Percentiles rank a stretch among this genome's conserved stretches.
Conservation (phyloP, 2,113 vertebrate species). For the Hippolais icterina region DNA sequence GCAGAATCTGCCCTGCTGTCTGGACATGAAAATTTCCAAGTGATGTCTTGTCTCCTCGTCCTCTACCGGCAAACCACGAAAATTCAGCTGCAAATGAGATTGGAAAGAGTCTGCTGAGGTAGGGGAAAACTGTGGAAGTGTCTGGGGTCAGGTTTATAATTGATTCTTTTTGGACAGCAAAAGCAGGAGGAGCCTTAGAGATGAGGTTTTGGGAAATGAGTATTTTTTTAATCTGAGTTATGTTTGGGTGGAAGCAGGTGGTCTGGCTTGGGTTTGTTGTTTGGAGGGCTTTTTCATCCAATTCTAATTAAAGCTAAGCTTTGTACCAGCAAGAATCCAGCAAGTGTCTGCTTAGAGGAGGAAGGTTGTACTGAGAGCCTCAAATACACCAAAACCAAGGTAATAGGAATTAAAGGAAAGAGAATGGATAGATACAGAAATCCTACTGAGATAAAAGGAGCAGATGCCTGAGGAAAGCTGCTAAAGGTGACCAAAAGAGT, state of each 20-base stretch:
- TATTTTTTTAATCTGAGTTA: not conserved
- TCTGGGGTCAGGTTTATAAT: not conserved
- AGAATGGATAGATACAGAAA: not conserved
- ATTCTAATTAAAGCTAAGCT: not conserved
- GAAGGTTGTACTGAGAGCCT: not conserved
- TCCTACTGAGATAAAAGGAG: not conserved
- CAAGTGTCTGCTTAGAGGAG: not conserved
- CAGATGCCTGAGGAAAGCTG: not conserved
- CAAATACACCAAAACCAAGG: not conserved
- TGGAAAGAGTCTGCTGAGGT: not conserved
- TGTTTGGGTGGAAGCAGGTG: not conserved
- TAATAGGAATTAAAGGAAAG: not conserved
- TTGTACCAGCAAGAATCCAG: not conserved
- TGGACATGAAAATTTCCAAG: slow-evolving; percentile 15
- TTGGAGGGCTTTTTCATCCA: not conserved
- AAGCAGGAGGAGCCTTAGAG: not conserved
- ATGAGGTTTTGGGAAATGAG: not conserved
- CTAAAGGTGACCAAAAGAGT: not conserved
- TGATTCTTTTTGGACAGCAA: not conserved
- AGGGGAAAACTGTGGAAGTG: not conserved
- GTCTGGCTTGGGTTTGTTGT: not conserved
- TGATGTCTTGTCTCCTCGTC: not conserved
- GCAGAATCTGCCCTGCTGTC: not conserved
- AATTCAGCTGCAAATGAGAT: not conserved
- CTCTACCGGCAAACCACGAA: not conserved